Conservation (phyloP, 2,888 invertebrate genomes). For the Abrostola triplasia region DNA sequence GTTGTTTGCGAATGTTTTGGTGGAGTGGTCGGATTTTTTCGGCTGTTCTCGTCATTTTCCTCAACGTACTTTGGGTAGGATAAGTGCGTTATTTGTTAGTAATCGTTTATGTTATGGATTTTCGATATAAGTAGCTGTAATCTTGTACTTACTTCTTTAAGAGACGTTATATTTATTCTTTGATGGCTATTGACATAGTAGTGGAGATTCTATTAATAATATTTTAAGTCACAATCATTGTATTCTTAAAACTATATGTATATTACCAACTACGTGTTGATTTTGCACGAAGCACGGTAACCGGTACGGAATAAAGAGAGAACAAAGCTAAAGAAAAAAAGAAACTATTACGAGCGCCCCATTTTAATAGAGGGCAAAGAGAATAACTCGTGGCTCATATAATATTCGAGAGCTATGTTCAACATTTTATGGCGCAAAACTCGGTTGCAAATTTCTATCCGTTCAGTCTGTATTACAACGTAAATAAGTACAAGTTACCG, state of each 20-base stretch:
- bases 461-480: slow-evolving; percentile 46
- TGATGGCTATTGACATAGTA: no score
- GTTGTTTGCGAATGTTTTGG: slow-evolving; percentile 9
- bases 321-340: slow-evolving; percentile 8
- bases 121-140: slow-evolving; percentile 2
- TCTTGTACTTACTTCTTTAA: background rate
- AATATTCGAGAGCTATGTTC: slow-evolving; percentile 51
- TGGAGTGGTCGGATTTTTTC: slow-evolving; percentile 7
- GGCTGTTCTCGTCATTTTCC: slow-evolving; percentile 1
- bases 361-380: slow-evolving; percentile 45
- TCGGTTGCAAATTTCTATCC: slow-evolving; percentile 52
- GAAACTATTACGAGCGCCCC: slow-evolving; percentile 5
- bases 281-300: slow-evolving; percentile 8
- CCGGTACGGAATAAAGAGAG: slow-evolving; percentile 6
- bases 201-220: no score
- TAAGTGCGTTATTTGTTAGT: background rate
- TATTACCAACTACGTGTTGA: slow-evolving; percentile 20
- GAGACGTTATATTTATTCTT: background rate
- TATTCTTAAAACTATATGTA: no score
- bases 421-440: slow-evolving; percentile 57
- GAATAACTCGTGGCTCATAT: slow-evolving; percentile 51
- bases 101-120: background rate
- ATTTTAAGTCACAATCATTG: no score
- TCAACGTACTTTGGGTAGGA: slow-evolving; percentile 1
- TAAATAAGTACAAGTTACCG: slow-evolving; percentile 59